These are phyloP conservation scores for Psix sp. DNA, from an alignment of 1,140 invertebrate species.

Conservation along the genomic window DNA sequence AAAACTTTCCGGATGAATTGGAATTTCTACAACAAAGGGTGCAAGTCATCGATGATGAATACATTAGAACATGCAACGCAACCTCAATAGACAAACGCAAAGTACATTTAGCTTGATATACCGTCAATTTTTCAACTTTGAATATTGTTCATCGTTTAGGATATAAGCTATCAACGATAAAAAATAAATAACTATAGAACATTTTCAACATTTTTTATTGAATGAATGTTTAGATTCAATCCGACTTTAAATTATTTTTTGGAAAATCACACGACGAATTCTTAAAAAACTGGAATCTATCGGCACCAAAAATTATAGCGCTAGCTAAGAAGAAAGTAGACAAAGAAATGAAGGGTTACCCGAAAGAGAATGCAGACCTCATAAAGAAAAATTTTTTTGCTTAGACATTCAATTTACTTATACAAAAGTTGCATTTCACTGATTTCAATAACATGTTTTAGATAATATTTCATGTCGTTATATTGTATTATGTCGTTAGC, in stretches of 20 bases:
- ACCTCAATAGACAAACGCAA: background rate
- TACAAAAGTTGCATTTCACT: background rate
- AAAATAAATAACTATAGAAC: background rate
- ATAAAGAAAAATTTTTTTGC: constrained; percentile 1
- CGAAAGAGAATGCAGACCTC: background rate
- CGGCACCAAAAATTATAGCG: background rate
- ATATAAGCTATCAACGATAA: background rate
- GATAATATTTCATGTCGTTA: background rate
- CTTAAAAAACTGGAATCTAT: background rate
- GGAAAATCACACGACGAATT: background rate
- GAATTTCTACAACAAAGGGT: background rate
- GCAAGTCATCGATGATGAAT: background rate
- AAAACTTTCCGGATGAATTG: background rate
- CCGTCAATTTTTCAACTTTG: background rate
- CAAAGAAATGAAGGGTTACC: background rate
- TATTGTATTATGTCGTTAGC: too few relatives aligned
- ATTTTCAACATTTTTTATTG: background rate
- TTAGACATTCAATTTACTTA: background rate
- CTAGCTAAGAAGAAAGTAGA: background rate
- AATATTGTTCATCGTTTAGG: background rate
- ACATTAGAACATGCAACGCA: background rate
- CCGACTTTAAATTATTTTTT: background rate
- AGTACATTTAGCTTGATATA: background rate
- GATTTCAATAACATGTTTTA: background rate
- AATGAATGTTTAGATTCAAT: background rate